phyloP scores from a whole-genome alignment of 2,888 invertebrate genomes.

The Caenorhabditis panamensis region DNA sequence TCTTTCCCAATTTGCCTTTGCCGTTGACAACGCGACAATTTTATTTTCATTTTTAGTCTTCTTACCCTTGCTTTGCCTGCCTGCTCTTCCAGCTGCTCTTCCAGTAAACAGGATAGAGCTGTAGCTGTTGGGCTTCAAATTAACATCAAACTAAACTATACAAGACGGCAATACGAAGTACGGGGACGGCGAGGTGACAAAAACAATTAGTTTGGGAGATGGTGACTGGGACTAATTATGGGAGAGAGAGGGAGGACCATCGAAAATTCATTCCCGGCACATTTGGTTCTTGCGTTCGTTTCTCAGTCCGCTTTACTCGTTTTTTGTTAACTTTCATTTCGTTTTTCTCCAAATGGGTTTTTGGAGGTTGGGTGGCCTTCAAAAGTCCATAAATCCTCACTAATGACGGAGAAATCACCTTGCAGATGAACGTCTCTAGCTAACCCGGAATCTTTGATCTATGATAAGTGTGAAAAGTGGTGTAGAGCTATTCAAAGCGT shows the following conservation, averaged over 20 bases:
- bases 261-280: background rate
- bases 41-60: constrained; percentile 8
- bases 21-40: background rate
- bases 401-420: constrained; percentile 32
- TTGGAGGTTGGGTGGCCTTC: constrained; percentile 46
- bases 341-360: constrained; percentile 30
- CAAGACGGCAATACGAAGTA: constrained; percentile 32
- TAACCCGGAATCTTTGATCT: constrained; percentile 24
- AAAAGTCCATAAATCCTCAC: constrained; percentile 36
- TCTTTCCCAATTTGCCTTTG: background rate
- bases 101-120: constrained; percentile 18
- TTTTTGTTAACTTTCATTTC: constrained; percentile 24
- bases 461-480: too few species aligned
- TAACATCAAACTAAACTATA: constrained; percentile 43
- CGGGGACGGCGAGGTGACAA: constrained; percentile 34
- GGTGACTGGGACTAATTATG: constrained; percentile 15
- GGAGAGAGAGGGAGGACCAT: background rate
- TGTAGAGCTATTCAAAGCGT: constrained; percentile 5
- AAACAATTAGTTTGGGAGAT: constrained; percentile 36
- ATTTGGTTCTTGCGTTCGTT: background rate
- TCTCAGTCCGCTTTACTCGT: background rate
- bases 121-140: constrained; percentile 32
- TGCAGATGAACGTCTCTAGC: constrained; percentile 34
- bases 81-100: background rate
- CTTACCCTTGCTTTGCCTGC: background rate